phyloP scores from a whole-genome alignment of 2,888 invertebrate species.

The Noctua janthina region DNA sequence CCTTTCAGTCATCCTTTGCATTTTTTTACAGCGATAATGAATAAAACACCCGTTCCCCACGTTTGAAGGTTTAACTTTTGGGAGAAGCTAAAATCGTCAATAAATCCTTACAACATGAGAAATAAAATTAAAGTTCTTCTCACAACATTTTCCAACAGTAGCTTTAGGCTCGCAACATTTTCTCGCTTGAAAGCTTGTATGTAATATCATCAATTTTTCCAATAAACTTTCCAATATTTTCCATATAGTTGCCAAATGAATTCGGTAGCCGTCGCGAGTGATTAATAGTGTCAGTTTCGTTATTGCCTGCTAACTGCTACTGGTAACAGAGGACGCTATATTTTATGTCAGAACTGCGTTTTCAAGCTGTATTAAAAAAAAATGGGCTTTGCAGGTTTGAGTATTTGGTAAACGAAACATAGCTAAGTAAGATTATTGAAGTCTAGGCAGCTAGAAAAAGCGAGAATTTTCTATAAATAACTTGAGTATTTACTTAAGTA shows the following conservation, averaged over 20 bases:
- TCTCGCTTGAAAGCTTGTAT: constrained; percentile 19
- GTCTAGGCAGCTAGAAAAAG: not conserved
- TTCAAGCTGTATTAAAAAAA: constrained; percentile 21
- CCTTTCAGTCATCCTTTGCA: too few relatives aligned
- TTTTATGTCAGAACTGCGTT: constrained; percentile 37
- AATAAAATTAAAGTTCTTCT: not conserved
- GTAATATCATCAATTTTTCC: constrained; percentile 49
- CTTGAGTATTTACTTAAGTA: not conserved
- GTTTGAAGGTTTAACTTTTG: too few relatives aligned
- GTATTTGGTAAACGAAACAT: not conserved
- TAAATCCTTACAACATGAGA: too few relatives aligned
- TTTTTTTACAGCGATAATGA: too few relatives aligned
- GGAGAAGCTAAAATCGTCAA: too few relatives aligned
- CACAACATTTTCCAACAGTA: not conserved
- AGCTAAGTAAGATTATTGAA: not conserved
- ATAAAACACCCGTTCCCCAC: too few relatives aligned
- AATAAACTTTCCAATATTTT: constrained; percentile 61
- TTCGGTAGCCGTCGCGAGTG: constrained; percentile 51
- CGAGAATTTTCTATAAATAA: not conserved
- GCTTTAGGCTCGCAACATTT: constrained; percentile 1
- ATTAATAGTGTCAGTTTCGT: constrained; percentile 59
- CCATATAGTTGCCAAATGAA: constrained; percentile 62
- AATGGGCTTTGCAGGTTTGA: not conserved
- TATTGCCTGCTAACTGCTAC: constrained; percentile 57
- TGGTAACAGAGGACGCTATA: constrained; percentile 28